Conservation (phyloP, 2,113 vertebrate genomes). For the Scalopus aquaticus region DNA sequence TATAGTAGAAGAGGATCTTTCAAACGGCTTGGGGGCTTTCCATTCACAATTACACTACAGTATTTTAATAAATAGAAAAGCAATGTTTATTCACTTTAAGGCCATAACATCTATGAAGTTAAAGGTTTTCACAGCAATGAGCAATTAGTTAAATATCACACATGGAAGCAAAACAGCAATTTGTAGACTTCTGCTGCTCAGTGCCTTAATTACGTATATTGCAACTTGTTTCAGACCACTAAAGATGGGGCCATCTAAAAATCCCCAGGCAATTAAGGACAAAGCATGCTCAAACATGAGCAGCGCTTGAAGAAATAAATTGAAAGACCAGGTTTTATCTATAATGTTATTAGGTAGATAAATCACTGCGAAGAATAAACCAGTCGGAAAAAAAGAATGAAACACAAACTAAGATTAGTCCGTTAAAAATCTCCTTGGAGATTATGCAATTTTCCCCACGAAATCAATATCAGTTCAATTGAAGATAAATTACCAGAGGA, state of each 20-base stretch:
- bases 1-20: not conserved
- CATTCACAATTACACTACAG: not conserved
- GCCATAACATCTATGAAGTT: slow-evolving; percentile 54
- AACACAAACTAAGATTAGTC: slow-evolving; percentile 58
- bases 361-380: slow-evolving; percentile 75
- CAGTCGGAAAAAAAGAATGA: not conserved
- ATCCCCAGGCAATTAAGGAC: slow-evolving; percentile 76
- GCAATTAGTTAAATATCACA: slow-evolving; percentile 76
- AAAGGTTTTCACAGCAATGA: slow-evolving; percentile 70
- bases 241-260: slow-evolving; percentile 56
- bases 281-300: slow-evolving; percentile 70
- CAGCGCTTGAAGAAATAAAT: slow-evolving; percentile 69
- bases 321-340: slow-evolving; percentile 73
- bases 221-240: slow-evolving; percentile 65
- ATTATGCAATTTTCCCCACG: slow-evolving; percentile 63
- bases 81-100: slow-evolving; percentile 52
- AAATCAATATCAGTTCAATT: slow-evolving; percentile 74
- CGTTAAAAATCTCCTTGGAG: slow-evolving; percentile 71
- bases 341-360: slow-evolving; percentile 80
- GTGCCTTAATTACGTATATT: slow-evolving; percentile 70
- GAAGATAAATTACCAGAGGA: slow-evolving; percentile 75
- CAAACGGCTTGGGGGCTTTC: not conserved
- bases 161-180: slow-evolving; percentile 60
- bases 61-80: slow-evolving; percentile 57
- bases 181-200: slow-evolving; percentile 34